Percentiles rank a stretch among this genome's conserved stretches.
Conservation (phyloP, 2,797 vertebrate species). For the Lepilemur ruficaudatus region DNA sequence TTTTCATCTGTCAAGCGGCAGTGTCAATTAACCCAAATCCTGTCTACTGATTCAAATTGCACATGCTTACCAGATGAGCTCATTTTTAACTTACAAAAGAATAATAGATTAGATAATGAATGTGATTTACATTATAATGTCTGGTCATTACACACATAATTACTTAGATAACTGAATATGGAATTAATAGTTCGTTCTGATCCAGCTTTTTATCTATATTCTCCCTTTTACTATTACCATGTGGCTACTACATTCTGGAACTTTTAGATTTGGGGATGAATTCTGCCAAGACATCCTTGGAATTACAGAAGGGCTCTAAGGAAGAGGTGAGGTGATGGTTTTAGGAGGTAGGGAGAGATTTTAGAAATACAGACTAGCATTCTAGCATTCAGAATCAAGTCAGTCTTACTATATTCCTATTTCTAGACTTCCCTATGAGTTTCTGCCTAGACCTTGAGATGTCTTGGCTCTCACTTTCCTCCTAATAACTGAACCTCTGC, state of each 20-base stretch:
- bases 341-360: background rate
- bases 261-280: background rate
- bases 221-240: background rate
- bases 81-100: background rate
- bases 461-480: background rate
- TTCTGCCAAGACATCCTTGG: background rate
- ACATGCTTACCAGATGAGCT: slow-evolving; percentile 35
- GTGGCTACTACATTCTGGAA: background rate
- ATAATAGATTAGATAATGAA: slow-evolving; percentile 42
- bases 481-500: background rate
- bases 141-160: background rate
- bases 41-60: slow-evolving; percentile 46
- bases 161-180: slow-evolving; percentile 20
- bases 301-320: background rate
- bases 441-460: background rate
- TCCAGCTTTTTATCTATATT: background rate
- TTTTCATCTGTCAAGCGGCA: slow-evolving; percentile 58
- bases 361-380: background rate
- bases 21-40: slow-evolving; percentile 15
- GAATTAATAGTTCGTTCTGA: background rate
- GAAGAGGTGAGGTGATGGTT: background rate
- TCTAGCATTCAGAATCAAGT: background rate
- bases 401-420: background rate
- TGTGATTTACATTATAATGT: slow-evolving; percentile 7
- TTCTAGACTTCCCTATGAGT: background rate